A percentile compares a stretch with the other conserved stretches of the same genome.
These are phyloP conservation scores for Rhaphigaster nebulosa DNA, from an alignment of 2,888 invertebrate genomes.

Conservation along the genomic window DNA sequence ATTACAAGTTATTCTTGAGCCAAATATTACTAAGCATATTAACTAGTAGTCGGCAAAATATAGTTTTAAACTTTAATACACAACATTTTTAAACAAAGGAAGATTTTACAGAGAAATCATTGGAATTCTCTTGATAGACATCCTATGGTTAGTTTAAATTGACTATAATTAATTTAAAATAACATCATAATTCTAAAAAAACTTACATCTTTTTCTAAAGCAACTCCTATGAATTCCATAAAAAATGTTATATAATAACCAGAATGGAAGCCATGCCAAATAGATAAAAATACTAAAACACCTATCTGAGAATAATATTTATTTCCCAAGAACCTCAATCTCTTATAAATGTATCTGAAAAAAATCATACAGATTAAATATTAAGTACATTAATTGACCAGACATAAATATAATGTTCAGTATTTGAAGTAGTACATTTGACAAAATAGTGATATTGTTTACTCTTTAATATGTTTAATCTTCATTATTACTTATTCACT, in stretches of 20 bases:
- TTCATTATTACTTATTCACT: too few relatives aligned
- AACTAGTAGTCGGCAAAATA: too few relatives aligned
- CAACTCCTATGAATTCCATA: constrained; percentile 90
- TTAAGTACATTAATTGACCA: background rate
- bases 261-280: constrained; percentile 96
- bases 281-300: constrained; percentile 88
- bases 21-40: too few relatives aligned
- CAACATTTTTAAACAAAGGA: too few relatives aligned
- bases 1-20: too few relatives aligned
- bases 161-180: constrained; percentile 43
- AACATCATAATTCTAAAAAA: background rate
- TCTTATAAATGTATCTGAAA: constrained; percentile 87
- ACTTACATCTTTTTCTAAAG: constrained; percentile 86
- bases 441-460: too few relatives aligned
- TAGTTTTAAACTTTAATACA: too few relatives aligned
- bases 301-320: constrained; percentile 81
- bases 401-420: too few relatives aligned
- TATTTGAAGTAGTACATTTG: too few relatives aligned
- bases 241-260: constrained; percentile 95
- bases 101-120: background rate
- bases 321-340: constrained; percentile 91
- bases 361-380: constrained; percentile 20
- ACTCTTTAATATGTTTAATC: too few relatives aligned
- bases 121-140: background rate
- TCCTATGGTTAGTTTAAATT: background rate